Percentiles rank a stretch among this genome's conserved stretches.
These are phyloP conservation scores for Chrysochloris asiatica DNA, from an alignment of 2,113 vertebrate species.

Conservation along the genomic window DNA sequence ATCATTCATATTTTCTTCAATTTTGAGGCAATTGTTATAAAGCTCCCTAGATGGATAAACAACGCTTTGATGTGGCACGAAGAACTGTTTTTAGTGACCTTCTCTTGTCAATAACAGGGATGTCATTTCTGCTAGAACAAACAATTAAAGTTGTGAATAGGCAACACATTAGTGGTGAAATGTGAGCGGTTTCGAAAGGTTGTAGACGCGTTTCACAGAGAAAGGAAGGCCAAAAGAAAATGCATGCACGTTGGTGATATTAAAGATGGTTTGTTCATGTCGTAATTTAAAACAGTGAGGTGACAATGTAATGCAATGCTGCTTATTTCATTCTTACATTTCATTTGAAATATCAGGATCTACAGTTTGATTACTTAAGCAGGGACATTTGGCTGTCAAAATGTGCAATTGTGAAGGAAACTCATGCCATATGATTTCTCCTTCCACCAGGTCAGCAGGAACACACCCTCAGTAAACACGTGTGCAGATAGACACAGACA, in stretches of 20 bases:
- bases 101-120: slow-evolving; percentile 3
- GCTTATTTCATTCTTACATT: not conserved
- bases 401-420: not conserved
- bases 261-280: not conserved
- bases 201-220: not conserved
- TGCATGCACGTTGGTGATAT: not conserved
- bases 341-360: not conserved
- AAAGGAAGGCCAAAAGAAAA: not conserved
- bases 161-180: slow-evolving; percentile 1
- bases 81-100: slow-evolving; percentile 36
- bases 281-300: not conserved
- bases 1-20: slow-evolving; percentile 41
- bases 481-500: too few species aligned
- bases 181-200: not conserved
- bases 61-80: not conserved
- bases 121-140: slow-evolving; percentile 43
- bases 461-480: not conserved
- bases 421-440: not conserved
- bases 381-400: not conserved
- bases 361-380: not conserved
- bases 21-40: slow-evolving; percentile 41
- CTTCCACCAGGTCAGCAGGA: not conserved
- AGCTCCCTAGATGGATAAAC: slow-evolving; percentile 23
- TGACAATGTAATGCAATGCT: not conserved
- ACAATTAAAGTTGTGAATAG: slow-evolving; percentile 11